Conservation (phyloP, 1,140 invertebrate species). For the Vanessa atalanta region DNA sequence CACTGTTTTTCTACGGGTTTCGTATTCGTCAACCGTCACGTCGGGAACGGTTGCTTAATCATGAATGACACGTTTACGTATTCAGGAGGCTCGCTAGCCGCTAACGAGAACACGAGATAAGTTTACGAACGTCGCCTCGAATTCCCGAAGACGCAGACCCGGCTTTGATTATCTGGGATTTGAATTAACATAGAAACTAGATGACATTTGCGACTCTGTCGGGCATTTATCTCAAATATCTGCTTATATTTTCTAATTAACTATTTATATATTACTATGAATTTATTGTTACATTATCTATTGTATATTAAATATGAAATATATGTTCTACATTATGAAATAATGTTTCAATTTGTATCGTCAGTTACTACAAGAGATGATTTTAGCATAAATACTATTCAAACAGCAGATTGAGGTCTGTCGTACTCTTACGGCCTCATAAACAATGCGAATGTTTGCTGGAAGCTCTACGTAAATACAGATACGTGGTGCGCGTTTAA, state of each 20-base stretch:
- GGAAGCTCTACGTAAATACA: background rate
- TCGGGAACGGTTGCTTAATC: constrained; percentile 63
- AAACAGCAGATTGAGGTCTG: background rate
- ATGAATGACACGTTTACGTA: constrained; percentile 75
- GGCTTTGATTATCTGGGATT: constrained; percentile 72
- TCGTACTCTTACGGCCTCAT: background rate
- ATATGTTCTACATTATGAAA: too few species aligned
- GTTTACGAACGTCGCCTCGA: constrained; percentile 71
- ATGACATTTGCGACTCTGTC: background rate
- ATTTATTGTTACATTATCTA: too few species aligned
- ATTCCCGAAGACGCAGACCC: constrained; percentile 62
- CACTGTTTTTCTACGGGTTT: constrained; percentile 5
- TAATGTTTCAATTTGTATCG: too few species aligned
- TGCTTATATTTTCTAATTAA: background rate
- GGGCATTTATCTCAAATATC: background rate
- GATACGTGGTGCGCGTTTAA: constrained; percentile 6
- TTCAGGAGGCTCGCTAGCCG: constrained; percentile 63
- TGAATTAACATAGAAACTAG: constrained; percentile 62
- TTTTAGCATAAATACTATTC: background rate
- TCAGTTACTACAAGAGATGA: too few species aligned
- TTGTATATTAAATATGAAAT: too few species aligned
- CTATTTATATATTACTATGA: background rate
- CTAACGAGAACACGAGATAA: constrained; percentile 77
- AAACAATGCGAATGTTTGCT: constrained; percentile 8
- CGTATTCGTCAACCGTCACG: constrained; percentile 58